These are phyloP conservation scores for Aurelia aurita complex sp. Pacific DNA, from an alignment of 30 jellyfish, hydroid and myxozoan genomes.

Conservation along the genomic window DNA sequence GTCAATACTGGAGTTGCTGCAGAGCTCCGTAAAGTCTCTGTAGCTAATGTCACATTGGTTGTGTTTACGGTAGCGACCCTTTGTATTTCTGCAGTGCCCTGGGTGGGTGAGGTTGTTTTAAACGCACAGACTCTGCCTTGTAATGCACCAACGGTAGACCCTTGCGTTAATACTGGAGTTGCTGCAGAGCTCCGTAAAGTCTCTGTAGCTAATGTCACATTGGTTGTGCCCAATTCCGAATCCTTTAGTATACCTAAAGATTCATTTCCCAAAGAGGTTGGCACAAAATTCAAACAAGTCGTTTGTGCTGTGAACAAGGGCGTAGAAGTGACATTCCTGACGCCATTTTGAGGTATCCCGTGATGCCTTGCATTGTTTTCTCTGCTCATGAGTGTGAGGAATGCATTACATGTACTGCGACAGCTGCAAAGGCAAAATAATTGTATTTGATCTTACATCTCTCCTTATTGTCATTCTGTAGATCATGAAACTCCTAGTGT, in stretches of 20 bases:
- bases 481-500: too few relatives aligned
- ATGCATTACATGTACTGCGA: background rate
- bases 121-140: too few relatives aligned
- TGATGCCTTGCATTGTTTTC: background rate
- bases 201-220: background rate
- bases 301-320: background rate
- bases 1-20: background rate
- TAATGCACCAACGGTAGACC: background rate
- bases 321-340: background rate
- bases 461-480: too few relatives aligned
- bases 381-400: slow-evolving; percentile 12
- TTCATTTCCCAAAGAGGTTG: too few relatives aligned
- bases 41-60: background rate
- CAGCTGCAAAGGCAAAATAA: too few relatives aligned
- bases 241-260: too few relatives aligned
- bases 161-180: background rate
- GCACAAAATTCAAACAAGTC: background rate
- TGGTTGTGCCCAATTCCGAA: background rate
- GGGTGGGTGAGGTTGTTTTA: too few relatives aligned
- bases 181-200: background rate
- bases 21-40: background rate
- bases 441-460: too few relatives aligned
- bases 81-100: too few relatives aligned
- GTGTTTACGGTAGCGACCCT: background rate
- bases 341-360: background rate